phyloP scores from a whole-genome alignment of 1,140 invertebrate genomes.

The Zaprionus nigranus region DNA sequence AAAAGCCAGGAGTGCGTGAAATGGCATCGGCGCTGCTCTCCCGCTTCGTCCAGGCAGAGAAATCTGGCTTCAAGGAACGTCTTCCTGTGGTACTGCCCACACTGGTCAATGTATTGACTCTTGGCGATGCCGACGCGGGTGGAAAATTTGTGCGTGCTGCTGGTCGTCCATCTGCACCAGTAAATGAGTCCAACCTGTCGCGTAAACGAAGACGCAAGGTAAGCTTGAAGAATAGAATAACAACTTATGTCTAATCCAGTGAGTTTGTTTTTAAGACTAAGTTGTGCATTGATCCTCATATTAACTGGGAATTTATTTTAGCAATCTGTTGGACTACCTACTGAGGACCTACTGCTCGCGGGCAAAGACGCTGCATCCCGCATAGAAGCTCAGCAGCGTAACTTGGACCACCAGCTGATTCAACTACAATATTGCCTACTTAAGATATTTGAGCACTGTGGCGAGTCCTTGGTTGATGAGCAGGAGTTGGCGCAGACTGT shows the following conservation, averaged over 20 bases:
- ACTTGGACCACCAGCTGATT: constrained; percentile 86
- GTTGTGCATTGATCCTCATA: too few species aligned
- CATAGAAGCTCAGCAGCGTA: constrained; percentile 85
- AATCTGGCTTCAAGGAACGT: constrained; percentile 88
- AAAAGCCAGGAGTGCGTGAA: constrained; percentile 87
- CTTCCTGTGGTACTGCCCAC: constrained; percentile 86
- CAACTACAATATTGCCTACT: constrained; percentile 86
- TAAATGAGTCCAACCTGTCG: constrained; percentile 26
- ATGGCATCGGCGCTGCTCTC: constrained; percentile 88
- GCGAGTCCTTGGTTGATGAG: constrained; percentile 83
- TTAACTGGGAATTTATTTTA: not conserved
- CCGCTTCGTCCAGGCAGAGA: constrained; percentile 90
- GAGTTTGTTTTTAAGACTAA: too few species aligned
- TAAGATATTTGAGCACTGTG: constrained; percentile 85
- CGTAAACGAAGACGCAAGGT: constrained; percentile 50
- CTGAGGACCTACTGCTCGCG: constrained; percentile 37
- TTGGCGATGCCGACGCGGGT: constrained; percentile 42
- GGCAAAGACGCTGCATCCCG: constrained; percentile 40
- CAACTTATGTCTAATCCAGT: too few species aligned
- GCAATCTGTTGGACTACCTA: not conserved
- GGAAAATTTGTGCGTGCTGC: constrained; percentile 76
- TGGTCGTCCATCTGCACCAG: constrained; percentile 38
- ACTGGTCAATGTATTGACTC: constrained; percentile 85
- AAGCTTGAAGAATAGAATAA: not conserved
- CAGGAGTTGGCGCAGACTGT: constrained; percentile 83